Conservation (phyloP, 2,888 invertebrate species). For the Apantesis nais region DNA sequence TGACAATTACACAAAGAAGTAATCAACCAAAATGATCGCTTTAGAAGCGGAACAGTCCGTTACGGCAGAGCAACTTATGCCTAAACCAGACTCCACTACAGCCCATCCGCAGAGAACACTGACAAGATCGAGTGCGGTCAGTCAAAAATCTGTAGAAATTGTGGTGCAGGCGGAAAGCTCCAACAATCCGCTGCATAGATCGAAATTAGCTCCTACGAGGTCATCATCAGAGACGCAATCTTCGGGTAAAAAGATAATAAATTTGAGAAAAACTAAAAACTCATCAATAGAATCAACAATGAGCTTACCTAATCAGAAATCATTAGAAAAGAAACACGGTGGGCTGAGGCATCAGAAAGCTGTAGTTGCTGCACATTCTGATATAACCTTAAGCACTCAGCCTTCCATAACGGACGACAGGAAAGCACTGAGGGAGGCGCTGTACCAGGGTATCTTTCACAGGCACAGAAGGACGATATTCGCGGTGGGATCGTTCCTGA, state of each 20-base stretch:
- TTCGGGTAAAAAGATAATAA: conserved; percentile 75
- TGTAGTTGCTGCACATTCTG: conserved; percentile 86
- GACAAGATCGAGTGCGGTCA: conserved; percentile 87
- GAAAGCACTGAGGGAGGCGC: conserved; percentile 89
- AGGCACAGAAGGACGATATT: conserved; percentile 91
- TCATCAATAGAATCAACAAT: conserved; percentile 83
- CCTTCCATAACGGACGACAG: conserved; percentile 85
- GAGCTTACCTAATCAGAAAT: conserved; percentile 83
- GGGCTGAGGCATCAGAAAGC: conserved; percentile 87
- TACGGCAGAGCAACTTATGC: conserved; percentile 69
- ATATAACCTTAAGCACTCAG: conserved; percentile 82
- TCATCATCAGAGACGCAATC: conserved; percentile 81
- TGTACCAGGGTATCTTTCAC: conserved; percentile 92
- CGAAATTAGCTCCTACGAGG: conserved; percentile 77
- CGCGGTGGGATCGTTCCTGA: conserved; percentile 90
- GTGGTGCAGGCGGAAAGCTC: conserved; percentile 81
- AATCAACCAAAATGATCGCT: conserved; percentile 73
- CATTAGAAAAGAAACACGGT: conserved; percentile 83
- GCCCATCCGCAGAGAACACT: conserved; percentile 78
- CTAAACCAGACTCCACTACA: conserved; percentile 69
- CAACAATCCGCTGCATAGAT: conserved; percentile 78
- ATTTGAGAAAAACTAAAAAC: conserved; percentile 81
- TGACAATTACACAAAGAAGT: conserved; percentile 38
- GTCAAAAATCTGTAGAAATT: conserved; percentile 87
- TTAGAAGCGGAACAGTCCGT: conserved; percentile 77